Evolutionary conservation across 2,888 invertebrate species (phyloP).

Genomic region (Epinotia ramella): DNA sequence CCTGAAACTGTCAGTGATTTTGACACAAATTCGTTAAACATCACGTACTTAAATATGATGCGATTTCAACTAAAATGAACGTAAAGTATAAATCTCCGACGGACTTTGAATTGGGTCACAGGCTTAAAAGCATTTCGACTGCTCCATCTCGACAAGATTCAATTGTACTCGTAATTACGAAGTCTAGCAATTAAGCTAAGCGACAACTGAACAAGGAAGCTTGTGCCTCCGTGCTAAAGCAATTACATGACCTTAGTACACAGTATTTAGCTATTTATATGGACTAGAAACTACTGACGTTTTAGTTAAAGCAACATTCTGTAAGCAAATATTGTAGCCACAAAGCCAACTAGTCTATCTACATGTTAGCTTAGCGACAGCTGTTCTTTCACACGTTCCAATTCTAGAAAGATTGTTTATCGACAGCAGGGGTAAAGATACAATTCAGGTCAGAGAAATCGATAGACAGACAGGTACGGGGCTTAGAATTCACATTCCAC

Average conservation of each 20-base stretch:
- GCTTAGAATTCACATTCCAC: slow-evolving; percentile 3
- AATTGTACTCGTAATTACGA: slow-evolving; percentile 23
- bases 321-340: not conserved
- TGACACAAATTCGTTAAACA: not conserved
- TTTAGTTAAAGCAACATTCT: not conserved
- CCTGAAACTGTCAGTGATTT: not conserved
- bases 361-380: slow-evolving; percentile 15
- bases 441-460: slow-evolving; percentile 38
- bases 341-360: not conserved
- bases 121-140: slow-evolving; percentile 15
- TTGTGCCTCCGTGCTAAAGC: not conserved
- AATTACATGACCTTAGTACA: slow-evolving; percentile 21
- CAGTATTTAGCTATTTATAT: not conserved
- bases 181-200: slow-evolving; percentile 25
- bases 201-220: not conserved
- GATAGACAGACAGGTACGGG: slow-evolving; percentile 26
- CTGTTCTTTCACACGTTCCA: slow-evolving; percentile 27
- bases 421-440: slow-evolving; percentile 1
- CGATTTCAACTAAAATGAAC: not conserved
- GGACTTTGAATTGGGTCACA: not conserved
- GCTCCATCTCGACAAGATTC: slow-evolving; percentile 17
- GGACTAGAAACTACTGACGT: slow-evolving; percentile 1
- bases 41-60: not conserved
- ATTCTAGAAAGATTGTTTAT: slow-evolving; percentile 31
- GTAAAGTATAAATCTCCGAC: not conserved